These are phyloP conservation scores for Ypsolopha scabrella DNA, from an alignment of 2,888 invertebrate genomes.

Conservation along the genomic window DNA sequence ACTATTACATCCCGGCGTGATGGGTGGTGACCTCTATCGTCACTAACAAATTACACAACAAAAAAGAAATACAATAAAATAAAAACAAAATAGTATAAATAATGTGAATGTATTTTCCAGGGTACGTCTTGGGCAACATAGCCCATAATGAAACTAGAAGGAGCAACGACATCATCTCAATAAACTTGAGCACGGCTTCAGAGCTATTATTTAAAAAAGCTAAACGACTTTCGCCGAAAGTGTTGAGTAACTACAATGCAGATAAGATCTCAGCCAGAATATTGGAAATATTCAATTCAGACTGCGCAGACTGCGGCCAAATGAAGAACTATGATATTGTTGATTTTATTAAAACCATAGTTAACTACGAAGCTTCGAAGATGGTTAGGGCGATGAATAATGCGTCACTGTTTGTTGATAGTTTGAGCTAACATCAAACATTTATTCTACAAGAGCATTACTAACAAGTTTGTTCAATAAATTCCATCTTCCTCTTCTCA, in stretches of 20 bases:
- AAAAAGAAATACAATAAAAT: too few species aligned
- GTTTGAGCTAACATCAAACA: slow-evolving; percentile 45
- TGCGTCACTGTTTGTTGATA: slow-evolving; percentile 43
- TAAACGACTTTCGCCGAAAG: slow-evolving; percentile 41
- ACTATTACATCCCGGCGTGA: too few species aligned
- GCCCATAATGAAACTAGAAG: slow-evolving; percentile 34
- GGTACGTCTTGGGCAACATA: slow-evolving; percentile 47
- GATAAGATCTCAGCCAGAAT: slow-evolving; percentile 36
- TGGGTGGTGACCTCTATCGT: too few species aligned
- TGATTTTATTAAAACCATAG: slow-evolving; percentile 36
- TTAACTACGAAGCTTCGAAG: slow-evolving; percentile 40
- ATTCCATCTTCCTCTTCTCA: too few species aligned
- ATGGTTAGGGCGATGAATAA: slow-evolving; percentile 40
- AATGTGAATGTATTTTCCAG: slow-evolving; percentile 27
- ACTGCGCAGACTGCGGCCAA: slow-evolving; percentile 27
- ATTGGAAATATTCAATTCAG: slow-evolving; percentile 41
- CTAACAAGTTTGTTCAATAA: too few species aligned
- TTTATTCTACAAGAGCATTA: too few species aligned
- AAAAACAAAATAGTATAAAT: too few species aligned
- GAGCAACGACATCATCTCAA: slow-evolving; percentile 33
- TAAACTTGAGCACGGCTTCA: slow-evolving; percentile 36
- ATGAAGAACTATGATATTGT: slow-evolving; percentile 35
- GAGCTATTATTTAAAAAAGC: slow-evolving; percentile 45
- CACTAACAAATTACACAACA: too few species aligned
- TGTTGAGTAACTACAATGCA: slow-evolving; percentile 38